A percentile compares a stretch with the other conserved stretches of the same genome.
Evolutionary conservation across 2,888 invertebrate species (phyloP).

Genomic region (Coremacera marginata): DNA sequence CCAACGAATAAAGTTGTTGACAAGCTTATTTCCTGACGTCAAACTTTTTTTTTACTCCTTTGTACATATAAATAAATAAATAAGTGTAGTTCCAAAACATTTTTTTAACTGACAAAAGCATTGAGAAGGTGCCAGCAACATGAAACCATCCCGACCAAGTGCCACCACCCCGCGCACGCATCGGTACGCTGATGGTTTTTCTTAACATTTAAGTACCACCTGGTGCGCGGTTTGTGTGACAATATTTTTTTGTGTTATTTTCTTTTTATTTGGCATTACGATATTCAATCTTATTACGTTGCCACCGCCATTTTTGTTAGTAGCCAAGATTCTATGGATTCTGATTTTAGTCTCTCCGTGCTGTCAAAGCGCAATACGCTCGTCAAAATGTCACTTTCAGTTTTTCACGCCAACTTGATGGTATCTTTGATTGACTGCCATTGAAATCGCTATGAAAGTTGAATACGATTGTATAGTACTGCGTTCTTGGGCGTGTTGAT

Average conservation of each 20-base stretch:
- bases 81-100: not conserved
- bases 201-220: not conserved
- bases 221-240: not conserved
- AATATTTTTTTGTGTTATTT: not conserved
- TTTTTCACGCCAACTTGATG: slow-evolving; percentile 24
- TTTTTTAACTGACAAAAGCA: not conserved
- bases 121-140: slow-evolving; percentile 4
- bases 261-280: not conserved
- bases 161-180: not conserved
- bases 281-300: not conserved
- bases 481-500: not conserved
- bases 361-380: not conserved
- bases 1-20: too few species aligned
- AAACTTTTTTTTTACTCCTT: too few species aligned
- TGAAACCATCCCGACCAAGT: not conserved
- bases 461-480: not conserved
- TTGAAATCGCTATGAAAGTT: slow-evolving; percentile 17
- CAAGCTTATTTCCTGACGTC: too few species aligned
- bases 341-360: not conserved
- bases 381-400: slow-evolving; percentile 28
- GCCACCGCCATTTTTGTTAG: not conserved
- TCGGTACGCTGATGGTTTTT: too few species aligned
- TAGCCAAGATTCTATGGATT: not conserved
- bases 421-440: slow-evolving; percentile 3
- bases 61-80: not conserved